phyloP scores from a whole-genome alignment of 1,140 invertebrate genomes.

The Ips nitidus region DNA sequence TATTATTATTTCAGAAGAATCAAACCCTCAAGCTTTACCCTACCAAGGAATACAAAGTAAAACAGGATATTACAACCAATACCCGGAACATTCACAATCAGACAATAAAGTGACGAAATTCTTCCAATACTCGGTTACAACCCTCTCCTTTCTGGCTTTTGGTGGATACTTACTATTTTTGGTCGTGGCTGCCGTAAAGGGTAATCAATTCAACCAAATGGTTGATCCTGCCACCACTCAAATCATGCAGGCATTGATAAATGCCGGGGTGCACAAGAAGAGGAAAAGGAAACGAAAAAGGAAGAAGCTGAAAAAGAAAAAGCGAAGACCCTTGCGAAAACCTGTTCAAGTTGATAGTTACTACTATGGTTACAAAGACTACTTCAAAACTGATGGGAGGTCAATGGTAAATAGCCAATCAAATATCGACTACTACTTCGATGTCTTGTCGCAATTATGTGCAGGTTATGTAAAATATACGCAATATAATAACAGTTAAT shows the following conservation, averaged over 20 bases:
- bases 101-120: slow-evolving; percentile 64
- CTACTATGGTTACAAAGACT: slow-evolving; percentile 10
- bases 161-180: slow-evolving; percentile 75
- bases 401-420: not conserved
- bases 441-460: not conserved
- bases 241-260: slow-evolving; percentile 31
- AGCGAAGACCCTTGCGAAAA: slow-evolving; percentile 26
- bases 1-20: too few species aligned
- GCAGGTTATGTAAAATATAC: slow-evolving; percentile 3
- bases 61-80: not conserved
- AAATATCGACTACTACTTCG: not conserved
- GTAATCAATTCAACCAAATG: slow-evolving; percentile 51
- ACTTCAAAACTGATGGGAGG: too few species aligned
- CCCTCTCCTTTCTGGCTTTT: slow-evolving; percentile 74
- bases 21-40: slow-evolving; percentile 38
- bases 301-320: slow-evolving; percentile 48
- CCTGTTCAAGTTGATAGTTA: not conserved
- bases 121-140: slow-evolving; percentile 71
- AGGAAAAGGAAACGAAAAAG: slow-evolving; percentile 13
- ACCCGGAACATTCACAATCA: not conserved
- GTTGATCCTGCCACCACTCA: slow-evolving; percentile 25
- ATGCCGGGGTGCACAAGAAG: slow-evolving; percentile 18
- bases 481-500: too few species aligned
- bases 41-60: slow-evolving; percentile 29
- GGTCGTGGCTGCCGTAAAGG: slow-evolving; percentile 69